phyloP scores from a whole-genome alignment of 2,113 vertebrate genomes.

The Cinclus mexicanus region DNA sequence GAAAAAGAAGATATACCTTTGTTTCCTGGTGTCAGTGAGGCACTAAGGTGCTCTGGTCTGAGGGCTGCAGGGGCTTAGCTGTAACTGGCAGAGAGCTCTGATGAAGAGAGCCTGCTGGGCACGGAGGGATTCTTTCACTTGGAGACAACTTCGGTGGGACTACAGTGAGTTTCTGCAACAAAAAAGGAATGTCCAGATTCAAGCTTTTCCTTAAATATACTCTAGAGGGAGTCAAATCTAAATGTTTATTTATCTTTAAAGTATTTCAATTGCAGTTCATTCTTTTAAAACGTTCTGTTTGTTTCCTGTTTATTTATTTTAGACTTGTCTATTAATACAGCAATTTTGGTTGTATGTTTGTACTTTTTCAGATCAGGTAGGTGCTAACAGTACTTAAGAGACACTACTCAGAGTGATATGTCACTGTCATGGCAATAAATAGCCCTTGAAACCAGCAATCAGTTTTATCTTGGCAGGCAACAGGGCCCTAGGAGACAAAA shows the following conservation, averaged over 20 bases:
- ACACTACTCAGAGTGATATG: background rate
- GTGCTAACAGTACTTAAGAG: conserved; percentile 37
- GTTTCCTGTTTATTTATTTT: conserved; percentile 61
- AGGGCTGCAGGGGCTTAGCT: background rate
- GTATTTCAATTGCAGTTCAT: conserved; percentile 37
- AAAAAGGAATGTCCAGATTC: conserved; percentile 30
- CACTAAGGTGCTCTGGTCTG: too few species aligned
- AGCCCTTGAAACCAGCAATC: background rate
- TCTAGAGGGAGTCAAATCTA: conserved; percentile 98
- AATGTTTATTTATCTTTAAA: conserved; percentile 78
- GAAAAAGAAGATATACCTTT: background rate
- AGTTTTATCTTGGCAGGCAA: conserved; percentile 8
- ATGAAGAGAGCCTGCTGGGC: background rate
- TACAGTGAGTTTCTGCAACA: background rate
- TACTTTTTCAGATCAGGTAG: conserved; percentile 16
- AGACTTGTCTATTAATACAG: conserved; percentile 32
- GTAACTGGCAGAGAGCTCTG: background rate
- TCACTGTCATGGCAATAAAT: conserved; percentile 32
- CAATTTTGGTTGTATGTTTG: conserved; percentile 24
- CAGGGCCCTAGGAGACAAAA: background rate
- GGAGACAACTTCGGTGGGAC: background rate
- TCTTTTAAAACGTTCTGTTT: conserved; percentile 47
- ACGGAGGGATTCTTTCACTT: background rate
- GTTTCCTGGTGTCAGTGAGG: background rate
- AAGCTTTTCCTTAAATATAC: conserved; percentile 80